These are phyloP conservation scores for Actinopyga echinites DNA, from an alignment of 53 echinoderm and acorn worm genomes.

Conservation along the genomic window DNA sequence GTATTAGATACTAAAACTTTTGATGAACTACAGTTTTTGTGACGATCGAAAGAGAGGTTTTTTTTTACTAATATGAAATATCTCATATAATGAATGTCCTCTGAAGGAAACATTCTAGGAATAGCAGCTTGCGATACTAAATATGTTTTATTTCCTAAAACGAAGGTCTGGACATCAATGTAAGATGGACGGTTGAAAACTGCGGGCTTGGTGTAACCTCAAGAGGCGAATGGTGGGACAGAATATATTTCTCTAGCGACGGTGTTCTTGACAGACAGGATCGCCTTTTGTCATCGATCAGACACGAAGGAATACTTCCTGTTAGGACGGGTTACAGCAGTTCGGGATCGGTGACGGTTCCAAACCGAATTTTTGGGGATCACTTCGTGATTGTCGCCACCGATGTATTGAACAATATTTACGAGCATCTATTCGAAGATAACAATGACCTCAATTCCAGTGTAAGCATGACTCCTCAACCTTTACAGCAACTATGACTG, in stretches of 20 bases:
- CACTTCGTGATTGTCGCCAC: constrained; percentile 17
- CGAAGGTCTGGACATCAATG: constrained; percentile 13
- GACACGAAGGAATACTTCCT: not conserved
- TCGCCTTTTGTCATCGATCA: not conserved
- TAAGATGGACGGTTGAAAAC: constrained; percentile 23
- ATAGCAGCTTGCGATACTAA: no score
- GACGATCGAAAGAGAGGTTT: no score
- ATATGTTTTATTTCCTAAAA: no score
- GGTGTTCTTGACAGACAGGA: constrained; percentile 20
- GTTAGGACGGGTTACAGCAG: constrained; percentile 21
- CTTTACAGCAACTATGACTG: not conserved
- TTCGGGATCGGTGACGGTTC: not conserved
- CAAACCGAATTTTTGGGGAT: not conserved
- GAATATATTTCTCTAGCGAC: constrained; percentile 9
- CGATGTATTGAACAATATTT: not conserved
- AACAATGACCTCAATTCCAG: constrained; percentile 1
- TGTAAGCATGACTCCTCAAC: not conserved
- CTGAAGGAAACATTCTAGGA: no score
- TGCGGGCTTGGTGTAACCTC: constrained; percentile 24
- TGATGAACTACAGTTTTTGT: no score
- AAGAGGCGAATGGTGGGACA: not conserved
- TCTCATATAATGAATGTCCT: no score
- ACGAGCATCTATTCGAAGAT: constrained; percentile 24
- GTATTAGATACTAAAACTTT: no score
- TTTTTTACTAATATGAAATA: no score